Base-by-base conservation (phyloP, 2,113 vertebrate species). In the Eolophus roseicapilla region DNA sequence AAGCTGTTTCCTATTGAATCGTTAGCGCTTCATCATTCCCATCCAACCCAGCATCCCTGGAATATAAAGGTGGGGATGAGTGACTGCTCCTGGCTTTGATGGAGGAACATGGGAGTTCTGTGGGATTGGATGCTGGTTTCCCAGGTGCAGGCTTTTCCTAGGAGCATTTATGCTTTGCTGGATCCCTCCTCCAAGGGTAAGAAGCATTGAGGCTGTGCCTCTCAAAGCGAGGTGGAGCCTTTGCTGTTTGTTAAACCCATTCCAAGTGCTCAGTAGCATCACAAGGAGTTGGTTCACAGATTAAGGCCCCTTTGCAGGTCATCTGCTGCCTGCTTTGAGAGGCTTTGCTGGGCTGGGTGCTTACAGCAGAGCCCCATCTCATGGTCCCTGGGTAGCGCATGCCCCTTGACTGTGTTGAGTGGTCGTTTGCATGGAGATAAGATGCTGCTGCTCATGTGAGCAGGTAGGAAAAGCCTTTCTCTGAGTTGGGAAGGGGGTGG, bases 331-430 rank as follows among this genome's bases (percentile, higher is more conserved):
- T 2, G 19, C 28, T 47, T 31, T 4, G 41, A 13, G 53, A 10
- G 46, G 24, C 6, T 17, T 2, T 13, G 0, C 29, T 5, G 46
- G 23, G 63, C 8, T 2, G 2, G 2, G 33, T 7, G 27, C 33
- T 44, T 4, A 0, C 3, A 5, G 62, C 8, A 2, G 12, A 13
- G 63, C 23, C 19, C 3, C 2, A 7, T 18, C 17, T 33, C 18
- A 15, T 2, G 9, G 8, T 10, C 3, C 6, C 7, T 3, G 1
- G 5, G 9, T 4, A 4, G 55, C 1, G 1, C 4, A 4, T 2
- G 1, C 17, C 14, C 33, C 31, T 7, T 2, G 37, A 31, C 8
- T 0, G 1, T 0, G 15, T 3, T 1, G 37, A 2, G 52, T 3
- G 52, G 11, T 6, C 0, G 20, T 29, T 37, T 6, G 15, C 6